Base-by-base conservation (phyloP, 2,888 invertebrate genomes). In the Troides helena region DNA sequence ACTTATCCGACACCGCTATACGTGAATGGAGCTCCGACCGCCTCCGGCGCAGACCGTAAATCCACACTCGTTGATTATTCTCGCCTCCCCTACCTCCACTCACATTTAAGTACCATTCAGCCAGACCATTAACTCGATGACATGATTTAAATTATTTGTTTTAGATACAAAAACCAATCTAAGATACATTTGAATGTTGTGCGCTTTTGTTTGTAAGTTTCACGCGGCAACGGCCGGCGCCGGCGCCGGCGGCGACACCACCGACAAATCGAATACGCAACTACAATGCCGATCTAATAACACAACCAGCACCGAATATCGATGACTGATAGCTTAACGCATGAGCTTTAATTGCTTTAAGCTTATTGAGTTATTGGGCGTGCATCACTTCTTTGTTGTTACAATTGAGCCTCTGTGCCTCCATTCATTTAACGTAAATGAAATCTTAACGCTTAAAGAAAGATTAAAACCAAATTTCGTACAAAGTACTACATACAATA, bases 31-130 rank as follows among this genome's bases (percentile, higher is more conserved):
- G 67, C 74, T 74, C 72, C 65, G 65, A 70, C 78, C 76, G 82
- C 83, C 81, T 79, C 81, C 76, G 84, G 82, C 79, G 73, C 77
- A 71, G 67, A 74, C 75, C 78, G 84, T 90, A 88, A 88, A 89
- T 89, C 86, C 78, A 84, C 77, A 74, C 82, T 82, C 83, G 85
- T 86, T 89, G 88, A 89, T 89, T 89, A 85, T 86, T 83, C 75
- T 75, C 73, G 75, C 77, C 72, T 74, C 76, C 82, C 77, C 71
- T 76, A 75, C 77, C 74, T 64, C 70, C 60, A 73, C 78, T 57
- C 65, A 60, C 66, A 60, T 70, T 72, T 67, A 81, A 85, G 83
- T 84, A 81, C 78, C 81, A 84, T 81, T 83, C 83, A 79, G 80
- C 78, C 76, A 77, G 57, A 6, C 81, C 80, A 81, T 81, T 82